Evolutionary conservation across 2,888 invertebrate genomes (phyloP).

Genomic region (Mythimna albipuncta): DNA sequence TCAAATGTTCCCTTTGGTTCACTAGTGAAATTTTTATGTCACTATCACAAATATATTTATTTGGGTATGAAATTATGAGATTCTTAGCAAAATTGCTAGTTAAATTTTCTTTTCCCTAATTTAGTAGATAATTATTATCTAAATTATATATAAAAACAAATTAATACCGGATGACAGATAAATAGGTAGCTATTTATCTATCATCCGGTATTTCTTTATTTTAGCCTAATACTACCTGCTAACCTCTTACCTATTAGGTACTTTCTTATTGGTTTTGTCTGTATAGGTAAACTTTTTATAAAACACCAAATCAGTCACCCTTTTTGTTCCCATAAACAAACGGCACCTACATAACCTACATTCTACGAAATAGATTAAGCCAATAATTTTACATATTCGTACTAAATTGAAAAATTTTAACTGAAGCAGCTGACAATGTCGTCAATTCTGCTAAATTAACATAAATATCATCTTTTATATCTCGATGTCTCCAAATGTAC

Average conservation of each 20-base stretch:
- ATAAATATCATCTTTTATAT: slow-evolving; percentile 21
- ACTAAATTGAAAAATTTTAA: not conserved
- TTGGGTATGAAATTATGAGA: not conserved
- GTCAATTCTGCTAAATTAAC: slow-evolving; percentile 10
- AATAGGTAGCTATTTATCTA: too few species aligned
- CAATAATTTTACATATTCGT: not conserved
- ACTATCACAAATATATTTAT: too few species aligned
- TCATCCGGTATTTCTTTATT: not conserved
- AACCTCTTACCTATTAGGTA: not conserved
- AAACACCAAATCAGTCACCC: not conserved
- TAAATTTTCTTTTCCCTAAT: not conserved
- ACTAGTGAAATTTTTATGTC: not conserved
- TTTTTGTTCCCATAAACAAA: not conserved
- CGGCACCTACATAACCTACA: not conserved
- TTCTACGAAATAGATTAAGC: slow-evolving; percentile 5
- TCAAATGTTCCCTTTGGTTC: not conserved
- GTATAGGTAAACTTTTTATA: not conserved
- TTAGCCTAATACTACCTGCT: too few species aligned
- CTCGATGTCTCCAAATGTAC: slow-evolving; percentile 36
- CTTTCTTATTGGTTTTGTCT: not conserved
- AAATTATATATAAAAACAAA: too few species aligned
- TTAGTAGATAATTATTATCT: not conserved
- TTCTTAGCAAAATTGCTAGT: not conserved
- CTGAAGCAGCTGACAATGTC: not conserved
- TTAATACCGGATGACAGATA: too few species aligned